These are phyloP conservation scores for Lysandra coridon DNA, from an alignment of 2,888 invertebrate genomes.

Conservation along the genomic window DNA sequence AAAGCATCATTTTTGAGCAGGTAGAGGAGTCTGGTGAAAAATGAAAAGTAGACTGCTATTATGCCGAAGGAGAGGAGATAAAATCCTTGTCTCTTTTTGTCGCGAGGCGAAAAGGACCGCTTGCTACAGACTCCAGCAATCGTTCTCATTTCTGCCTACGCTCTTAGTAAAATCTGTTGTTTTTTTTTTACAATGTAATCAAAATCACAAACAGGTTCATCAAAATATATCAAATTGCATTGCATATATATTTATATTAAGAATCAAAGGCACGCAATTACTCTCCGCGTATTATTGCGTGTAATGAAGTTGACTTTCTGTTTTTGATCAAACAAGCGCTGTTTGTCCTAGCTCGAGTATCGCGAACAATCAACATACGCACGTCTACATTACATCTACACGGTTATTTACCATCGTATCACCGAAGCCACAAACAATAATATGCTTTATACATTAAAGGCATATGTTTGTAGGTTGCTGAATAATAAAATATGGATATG, in stretches of 20 bases:
- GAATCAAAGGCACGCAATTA: not conserved
- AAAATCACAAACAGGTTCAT: not conserved
- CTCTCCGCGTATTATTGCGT: not conserved
- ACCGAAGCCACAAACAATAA: not conserved
- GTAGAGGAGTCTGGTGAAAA: no score
- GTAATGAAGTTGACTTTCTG: constrained; percentile 11
- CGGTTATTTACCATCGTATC: not conserved
- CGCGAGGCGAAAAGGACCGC: no score
- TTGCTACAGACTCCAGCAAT: no score
- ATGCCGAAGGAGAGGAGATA: no score
- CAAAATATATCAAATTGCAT: not conserved
- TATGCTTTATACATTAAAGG: not conserved
- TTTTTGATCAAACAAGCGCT: constrained; percentile 3
- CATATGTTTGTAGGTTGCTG: not conserved
- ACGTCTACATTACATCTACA: not conserved
- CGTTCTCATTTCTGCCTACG: no score
- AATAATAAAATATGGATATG: no score
- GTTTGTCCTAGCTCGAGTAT: constrained; percentile 15
- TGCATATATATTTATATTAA: not conserved
- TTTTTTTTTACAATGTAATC: no score
- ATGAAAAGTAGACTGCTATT: no score
- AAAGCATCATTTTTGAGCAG: no score
- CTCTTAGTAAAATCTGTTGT: no score
- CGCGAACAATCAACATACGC: constrained; percentile 6
- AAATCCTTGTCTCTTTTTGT: no score